Evolutionary conservation across 2,797 vertebrate species (phyloP), one percentile per base, ranked within the genome.

Genomic region (Geotrypetes seraphini): DNA sequence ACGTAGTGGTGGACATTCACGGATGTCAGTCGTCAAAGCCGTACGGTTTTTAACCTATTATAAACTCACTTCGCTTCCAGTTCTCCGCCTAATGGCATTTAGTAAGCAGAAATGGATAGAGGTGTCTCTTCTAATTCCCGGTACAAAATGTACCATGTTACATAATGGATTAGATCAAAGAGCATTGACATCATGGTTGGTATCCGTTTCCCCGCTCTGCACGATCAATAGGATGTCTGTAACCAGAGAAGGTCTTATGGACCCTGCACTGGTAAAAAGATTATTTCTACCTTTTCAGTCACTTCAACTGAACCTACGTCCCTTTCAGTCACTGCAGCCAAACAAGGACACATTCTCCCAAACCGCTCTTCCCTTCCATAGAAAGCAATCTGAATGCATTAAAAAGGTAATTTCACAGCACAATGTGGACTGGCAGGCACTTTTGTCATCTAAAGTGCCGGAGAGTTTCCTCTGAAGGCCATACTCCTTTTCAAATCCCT

Each of bases 61-160:
- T 22, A 27, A 57, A 41, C 42, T 37, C 20, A 35, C 12, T n/a
- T n/a, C n/a, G n/a, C n/a, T n/a, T n/a, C n/a, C 8, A 18, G 44
- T 51, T 36, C 34, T 19, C n/a, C n/a, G n/a, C n/a, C n/a, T 9
- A 47, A 10, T 2, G 34, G 10, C 19, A 14, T 1, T n/a, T n/a
- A n/a, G n/a, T n/a, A n/a, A n/a, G 0, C 11, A 17, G 26, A 33
- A 24, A 18, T 7, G 14, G 4, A 11, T 11, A 11, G 22, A 4
- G 3, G 39, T 30, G 17, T 14, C 9, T 31, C 25, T 43, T 22
- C 16, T 3, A 1, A 41, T 50, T 47, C 32, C 48, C 33, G 20
- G 21, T 15, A 21, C 19, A 29, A 71, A 66, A 57, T 36, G 42
- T 71, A 61, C 70, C 71, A 26, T 33, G 29, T 77, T 85, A 77